Conservation (phyloP, 2,888 invertebrate genomes). For the Rhagophthalmus giganteus region DNA sequence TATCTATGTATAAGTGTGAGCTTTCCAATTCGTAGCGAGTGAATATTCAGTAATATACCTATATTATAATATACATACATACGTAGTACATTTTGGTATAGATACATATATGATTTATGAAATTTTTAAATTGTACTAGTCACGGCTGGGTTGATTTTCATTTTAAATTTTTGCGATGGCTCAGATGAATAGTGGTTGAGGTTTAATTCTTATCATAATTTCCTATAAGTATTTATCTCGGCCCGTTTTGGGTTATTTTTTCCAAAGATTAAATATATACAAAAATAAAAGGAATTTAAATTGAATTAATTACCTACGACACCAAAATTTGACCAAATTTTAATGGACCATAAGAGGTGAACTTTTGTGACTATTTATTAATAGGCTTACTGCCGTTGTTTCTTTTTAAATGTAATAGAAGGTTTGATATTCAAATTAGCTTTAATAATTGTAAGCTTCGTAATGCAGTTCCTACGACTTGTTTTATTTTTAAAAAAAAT, state of each 20-base stretch:
- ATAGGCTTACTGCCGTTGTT: conserved; percentile 14
- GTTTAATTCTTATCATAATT: conserved; percentile 7
- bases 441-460: conserved; percentile 37
- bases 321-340: conserved; percentile 35
- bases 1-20: conserved; percentile 23
- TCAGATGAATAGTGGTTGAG: conserved; percentile 5
- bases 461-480: conserved; percentile 35
- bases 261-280: conserved; percentile 7
- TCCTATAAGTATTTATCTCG: conserved; percentile 4
- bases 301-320: conserved; percentile 5
- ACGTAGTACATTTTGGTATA: background rate
- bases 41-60: conserved; percentile 23
- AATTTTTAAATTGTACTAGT: conserved; percentile 13
- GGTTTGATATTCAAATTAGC: conserved; percentile 40
- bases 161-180: background rate
- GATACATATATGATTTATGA: background rate
- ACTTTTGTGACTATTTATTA: conserved; percentile 16
- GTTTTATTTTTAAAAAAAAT: conserved; percentile 20
- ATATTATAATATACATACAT: background rate
- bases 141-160: conserved; percentile 4
- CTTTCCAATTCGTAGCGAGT: conserved; percentile 16
- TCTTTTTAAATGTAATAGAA: conserved; percentile 20
- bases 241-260: conserved; percentile 4
- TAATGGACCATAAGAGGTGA: conserved; percentile 35
- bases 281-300: background rate